Percentiles rank a stretch among this genome's conserved stretches.
These are phyloP conservation scores for Chaetops frenatus DNA, from an alignment of 2,113 vertebrate genomes.

Conservation along the genomic window DNA sequence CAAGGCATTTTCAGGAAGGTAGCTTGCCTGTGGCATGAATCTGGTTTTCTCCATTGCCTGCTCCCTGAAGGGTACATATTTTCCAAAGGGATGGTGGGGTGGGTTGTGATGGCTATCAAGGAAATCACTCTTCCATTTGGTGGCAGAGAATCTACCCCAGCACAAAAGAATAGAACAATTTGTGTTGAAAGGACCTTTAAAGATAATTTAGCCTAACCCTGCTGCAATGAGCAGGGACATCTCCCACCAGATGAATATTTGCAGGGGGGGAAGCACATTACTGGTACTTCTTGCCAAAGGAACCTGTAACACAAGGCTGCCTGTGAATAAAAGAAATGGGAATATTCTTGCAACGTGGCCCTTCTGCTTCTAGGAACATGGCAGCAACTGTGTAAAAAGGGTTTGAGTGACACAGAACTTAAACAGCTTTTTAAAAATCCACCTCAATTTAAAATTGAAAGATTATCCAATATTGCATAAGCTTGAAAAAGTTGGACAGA, in stretches of 20 bases:
- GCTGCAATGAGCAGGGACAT: neutral
- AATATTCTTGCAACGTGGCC: neutral
- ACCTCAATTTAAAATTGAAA: neutral
- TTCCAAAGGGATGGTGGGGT: neutral
- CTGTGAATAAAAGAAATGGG: neutral
- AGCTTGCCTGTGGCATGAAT: neutral
- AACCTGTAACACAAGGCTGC: neutral
- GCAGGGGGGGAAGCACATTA: neutral
- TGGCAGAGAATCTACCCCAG: neutral
- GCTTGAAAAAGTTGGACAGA: neutral
- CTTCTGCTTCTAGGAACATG: neutral
- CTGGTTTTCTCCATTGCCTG: neutral
- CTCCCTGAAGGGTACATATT: neutral
- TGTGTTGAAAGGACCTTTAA: neutral
- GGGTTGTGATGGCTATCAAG: neutral
- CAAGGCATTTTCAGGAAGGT: neutral
- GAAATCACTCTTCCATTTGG: neutral
- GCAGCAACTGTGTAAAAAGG: neutral
- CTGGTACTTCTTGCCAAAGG: neutral
- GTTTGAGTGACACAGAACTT: neutral
- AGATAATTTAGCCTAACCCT: neutral
- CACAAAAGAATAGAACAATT: neutral
- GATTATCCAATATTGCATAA: neutral
- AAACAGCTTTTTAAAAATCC: neutral
- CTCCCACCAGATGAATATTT: neutral